Conservation (phyloP, 1,140 invertebrate genomes). For the Dolichoris vasculosae region DNA sequence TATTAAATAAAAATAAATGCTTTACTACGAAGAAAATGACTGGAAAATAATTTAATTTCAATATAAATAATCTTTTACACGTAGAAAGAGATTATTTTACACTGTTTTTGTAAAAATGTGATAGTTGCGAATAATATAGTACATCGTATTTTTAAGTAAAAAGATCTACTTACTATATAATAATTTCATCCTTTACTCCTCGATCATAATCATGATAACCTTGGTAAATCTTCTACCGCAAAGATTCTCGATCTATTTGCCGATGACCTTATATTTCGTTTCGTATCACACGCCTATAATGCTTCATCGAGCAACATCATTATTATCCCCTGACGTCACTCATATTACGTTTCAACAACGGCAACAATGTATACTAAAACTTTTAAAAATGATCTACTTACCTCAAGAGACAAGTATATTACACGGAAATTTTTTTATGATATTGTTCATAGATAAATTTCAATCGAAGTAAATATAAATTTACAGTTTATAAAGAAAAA, state of each 20-base stretch:
- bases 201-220: neutral
- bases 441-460: too few species aligned
- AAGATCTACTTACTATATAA: too few species aligned
- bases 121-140: neutral
- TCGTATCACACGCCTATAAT: conserved; percentile 13
- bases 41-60: too few species aligned
- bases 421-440: too few species aligned
- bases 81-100: too few species aligned
- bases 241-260: conserved; percentile 1
- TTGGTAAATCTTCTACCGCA: neutral
- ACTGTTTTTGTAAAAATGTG: too few species aligned
- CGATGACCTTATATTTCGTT: conserved; percentile 22
- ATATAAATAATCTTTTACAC: too few species aligned
- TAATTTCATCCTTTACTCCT: neutral
- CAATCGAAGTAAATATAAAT: too few species aligned
- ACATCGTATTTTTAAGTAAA: neutral
- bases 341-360: neutral
- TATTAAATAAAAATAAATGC: too few species aligned
- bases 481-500: too few species aligned
- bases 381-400: neutral
- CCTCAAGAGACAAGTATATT: neutral
- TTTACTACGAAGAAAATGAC: too few species aligned
- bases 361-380: neutral
- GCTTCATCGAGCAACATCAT: neutral
- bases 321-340: conserved; percentile 6